phyloP scores from a whole-genome alignment of 1,140 invertebrate species.

The Palaemon carinicauda region DNA sequence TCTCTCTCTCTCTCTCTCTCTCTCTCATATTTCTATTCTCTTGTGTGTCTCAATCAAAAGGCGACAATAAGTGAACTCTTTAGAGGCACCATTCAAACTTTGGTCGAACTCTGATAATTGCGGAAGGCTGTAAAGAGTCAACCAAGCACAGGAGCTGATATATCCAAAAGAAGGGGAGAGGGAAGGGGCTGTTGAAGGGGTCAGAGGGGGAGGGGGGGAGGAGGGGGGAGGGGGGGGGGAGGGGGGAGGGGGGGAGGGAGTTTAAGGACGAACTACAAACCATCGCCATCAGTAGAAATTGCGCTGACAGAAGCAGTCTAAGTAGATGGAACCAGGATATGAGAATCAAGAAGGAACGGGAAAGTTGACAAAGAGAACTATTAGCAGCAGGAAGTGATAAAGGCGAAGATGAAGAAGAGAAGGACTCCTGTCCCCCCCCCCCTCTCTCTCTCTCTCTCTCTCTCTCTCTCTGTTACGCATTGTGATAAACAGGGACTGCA shows the following conservation, averaged over 20 bases:
- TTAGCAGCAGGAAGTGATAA: background rate
- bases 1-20: too few species aligned
- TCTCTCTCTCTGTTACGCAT: background rate
- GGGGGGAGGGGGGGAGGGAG: background rate
- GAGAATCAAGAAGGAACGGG: background rate
- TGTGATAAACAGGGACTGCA: too few species aligned
- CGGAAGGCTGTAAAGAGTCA: too few species aligned
- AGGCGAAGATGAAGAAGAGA: background rate
- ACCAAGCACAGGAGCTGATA: background rate
- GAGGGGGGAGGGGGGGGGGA: background rate
- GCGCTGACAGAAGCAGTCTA: background rate
- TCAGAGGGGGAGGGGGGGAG: background rate
- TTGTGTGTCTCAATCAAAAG: background rate
- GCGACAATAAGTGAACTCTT: background rate
- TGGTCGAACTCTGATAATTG: too few species aligned
- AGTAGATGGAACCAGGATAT: background rate
- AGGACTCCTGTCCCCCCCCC: background rate
- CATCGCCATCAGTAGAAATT: background rate
- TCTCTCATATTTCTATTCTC: background rate
- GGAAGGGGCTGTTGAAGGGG: too few species aligned
- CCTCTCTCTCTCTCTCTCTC: background rate
- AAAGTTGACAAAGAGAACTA: too few species aligned
- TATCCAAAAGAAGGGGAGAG: background rate
- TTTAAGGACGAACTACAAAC: background rate
- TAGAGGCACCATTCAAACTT: background rate